Percentiles rank a stretch among this genome's conserved stretches.
Conservation (phyloP, 2,888 invertebrate genomes). For the Lysandra coridon region DNA sequence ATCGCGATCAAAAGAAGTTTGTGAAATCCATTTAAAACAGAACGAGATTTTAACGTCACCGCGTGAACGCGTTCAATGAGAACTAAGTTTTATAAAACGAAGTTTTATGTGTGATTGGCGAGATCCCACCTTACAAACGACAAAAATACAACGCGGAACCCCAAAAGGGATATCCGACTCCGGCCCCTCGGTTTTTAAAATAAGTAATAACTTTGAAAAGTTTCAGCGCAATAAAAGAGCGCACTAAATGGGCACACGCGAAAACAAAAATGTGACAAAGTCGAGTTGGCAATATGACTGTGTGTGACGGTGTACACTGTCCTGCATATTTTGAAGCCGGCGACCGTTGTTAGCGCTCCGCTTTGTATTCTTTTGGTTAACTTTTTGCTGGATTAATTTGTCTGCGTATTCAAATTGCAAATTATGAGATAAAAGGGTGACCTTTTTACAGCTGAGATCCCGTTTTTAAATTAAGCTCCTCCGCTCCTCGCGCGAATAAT, state of each 20-base stretch:
- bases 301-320: constrained; percentile 49
- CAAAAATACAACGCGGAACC: constrained; percentile 37
- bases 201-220: constrained; percentile 38
- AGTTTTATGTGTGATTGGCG: too few species aligned
- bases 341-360: constrained; percentile 56
- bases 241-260: constrained; percentile 40
- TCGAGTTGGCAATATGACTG: constrained; percentile 46
- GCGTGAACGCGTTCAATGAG: too few species aligned
- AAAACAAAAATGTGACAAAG: constrained; percentile 48
- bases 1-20: too few species aligned
- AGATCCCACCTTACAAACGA: too few species aligned
- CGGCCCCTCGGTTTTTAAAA: constrained; percentile 12
- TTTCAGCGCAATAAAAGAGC: constrained; percentile 35
- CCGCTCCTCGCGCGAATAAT: constrained; percentile 27
- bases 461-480: constrained; percentile 42
- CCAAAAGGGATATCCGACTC: constrained; percentile 26
- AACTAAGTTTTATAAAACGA: too few species aligned
- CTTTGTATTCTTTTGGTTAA: constrained; percentile 67
- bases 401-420: constrained; percentile 77
- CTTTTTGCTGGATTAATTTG: constrained; percentile 75
- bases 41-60: too few species aligned
- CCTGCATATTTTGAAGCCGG: constrained; percentile 62
- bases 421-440: constrained; percentile 71
- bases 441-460: constrained; percentile 55
- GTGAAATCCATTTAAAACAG: too few species aligned